phyloP scores from a whole-genome alignment of 2,888 invertebrate species.

The Strigamia maritima region DNA sequence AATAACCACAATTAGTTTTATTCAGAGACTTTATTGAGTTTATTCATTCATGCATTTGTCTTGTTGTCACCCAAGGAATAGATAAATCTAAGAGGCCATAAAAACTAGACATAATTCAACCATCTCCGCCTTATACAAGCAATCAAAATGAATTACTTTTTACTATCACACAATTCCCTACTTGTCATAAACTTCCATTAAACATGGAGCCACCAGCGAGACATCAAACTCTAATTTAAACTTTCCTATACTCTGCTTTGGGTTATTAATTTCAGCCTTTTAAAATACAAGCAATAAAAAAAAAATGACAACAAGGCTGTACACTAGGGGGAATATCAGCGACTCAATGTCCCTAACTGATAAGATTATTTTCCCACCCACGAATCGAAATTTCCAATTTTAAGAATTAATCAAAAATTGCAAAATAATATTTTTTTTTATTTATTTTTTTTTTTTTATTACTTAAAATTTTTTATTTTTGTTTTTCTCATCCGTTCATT shows the following conservation, averaged over 20 bases:
- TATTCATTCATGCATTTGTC: not conserved
- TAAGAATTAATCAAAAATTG: conserved; percentile 12
- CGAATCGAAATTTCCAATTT: not conserved
- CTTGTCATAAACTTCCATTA: conserved; percentile 19
- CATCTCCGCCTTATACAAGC: not conserved
- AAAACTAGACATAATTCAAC: conserved; percentile 7
- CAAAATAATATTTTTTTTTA: not conserved
- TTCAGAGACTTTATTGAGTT: too few relatives aligned
- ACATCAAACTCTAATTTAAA: conserved; percentile 13
- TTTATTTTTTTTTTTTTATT: not conserved
- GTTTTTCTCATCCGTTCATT: not conserved
- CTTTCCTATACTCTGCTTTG: conserved; percentile 18
- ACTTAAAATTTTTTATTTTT: not conserved
- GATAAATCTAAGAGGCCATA: not conserved
- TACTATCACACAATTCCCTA: not conserved
- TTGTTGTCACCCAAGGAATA: conserved; percentile 10
- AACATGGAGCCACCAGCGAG: not conserved
- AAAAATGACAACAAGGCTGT: not conserved
- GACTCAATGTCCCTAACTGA: not conserved
- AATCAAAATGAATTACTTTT: conserved; percentile 16
- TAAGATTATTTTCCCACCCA: conserved; percentile 13
- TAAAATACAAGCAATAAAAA: conserved; percentile 11
- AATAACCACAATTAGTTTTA: too few relatives aligned
- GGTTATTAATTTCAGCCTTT: conserved; percentile 13
- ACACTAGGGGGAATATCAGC: conserved; percentile 7